phyloP scores from a whole-genome alignment of 2,888 invertebrate genomes.

The Coelopa pilipes region DNA sequence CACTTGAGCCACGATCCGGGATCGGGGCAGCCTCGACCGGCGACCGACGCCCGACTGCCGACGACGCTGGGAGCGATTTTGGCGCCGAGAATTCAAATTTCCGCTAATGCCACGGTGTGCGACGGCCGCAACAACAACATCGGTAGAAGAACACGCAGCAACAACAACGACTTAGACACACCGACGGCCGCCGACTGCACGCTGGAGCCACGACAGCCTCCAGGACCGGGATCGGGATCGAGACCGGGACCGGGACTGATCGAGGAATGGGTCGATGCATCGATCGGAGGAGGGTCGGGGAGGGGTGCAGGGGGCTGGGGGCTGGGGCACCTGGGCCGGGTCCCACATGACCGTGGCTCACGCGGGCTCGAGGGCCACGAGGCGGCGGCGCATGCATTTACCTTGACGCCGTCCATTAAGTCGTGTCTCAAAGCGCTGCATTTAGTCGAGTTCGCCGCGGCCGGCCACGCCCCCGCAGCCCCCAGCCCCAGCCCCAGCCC shows the following conservation, averaged over 20 bases:
- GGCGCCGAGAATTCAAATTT: conserved; percentile 44
- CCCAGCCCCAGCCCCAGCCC: too few species aligned
- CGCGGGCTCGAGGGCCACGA: background rate
- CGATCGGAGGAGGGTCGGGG: too few species aligned
- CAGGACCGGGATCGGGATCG: too few species aligned
- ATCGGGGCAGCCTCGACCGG: too few species aligned
- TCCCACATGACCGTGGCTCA: background rate
- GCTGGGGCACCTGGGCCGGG: background rate
- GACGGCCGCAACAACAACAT: conserved; percentile 23
- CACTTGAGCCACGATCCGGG: background rate
- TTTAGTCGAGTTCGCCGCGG: conserved; percentile 5
- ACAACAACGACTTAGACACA: background rate
- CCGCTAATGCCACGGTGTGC: conserved; percentile 36
- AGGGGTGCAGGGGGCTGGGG: too few species aligned
- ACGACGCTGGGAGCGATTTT: conserved; percentile 42
- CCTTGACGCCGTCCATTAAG: conserved; percentile 29
- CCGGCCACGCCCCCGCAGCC: conserved; percentile 4
- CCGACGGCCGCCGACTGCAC: too few species aligned
- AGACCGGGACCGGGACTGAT: too few species aligned
- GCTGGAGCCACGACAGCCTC: too few species aligned
- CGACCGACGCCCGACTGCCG: background rate
- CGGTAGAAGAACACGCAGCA: background rate
- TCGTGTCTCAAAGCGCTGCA: conserved; percentile 20
- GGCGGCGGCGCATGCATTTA: background rate
- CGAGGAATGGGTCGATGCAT: too few species aligned